Evolutionary conservation across 2,888 invertebrate genomes (phyloP).

Genomic region (Epistrophella euchroma): DNA sequence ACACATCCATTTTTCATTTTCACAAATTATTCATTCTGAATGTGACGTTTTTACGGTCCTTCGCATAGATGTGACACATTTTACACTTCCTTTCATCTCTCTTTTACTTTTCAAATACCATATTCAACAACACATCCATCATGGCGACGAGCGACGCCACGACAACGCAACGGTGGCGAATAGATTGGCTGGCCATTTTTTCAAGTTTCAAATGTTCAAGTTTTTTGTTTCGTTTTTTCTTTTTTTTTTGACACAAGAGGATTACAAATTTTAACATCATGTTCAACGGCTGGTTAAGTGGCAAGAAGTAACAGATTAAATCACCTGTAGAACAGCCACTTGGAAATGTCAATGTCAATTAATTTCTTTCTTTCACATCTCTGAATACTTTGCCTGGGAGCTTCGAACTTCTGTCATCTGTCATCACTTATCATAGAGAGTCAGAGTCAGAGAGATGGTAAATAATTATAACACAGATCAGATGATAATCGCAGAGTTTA

Average conservation of each 20-base stretch:
- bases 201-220: neutral
- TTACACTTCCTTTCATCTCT: slow-evolving; percentile 49
- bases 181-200: slow-evolving; percentile 11
- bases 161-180: neutral
- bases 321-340: slow-evolving; percentile 60
- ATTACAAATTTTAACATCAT: slow-evolving; percentile 41
- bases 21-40: slow-evolving; percentile 54
- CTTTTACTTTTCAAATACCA: slow-evolving; percentile 27
- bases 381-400: neutral
- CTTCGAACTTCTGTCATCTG: slow-evolving; percentile 29
- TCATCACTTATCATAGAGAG: neutral
- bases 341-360: slow-evolving; percentile 56
- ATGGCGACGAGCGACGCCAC: neutral
- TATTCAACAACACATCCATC: slow-evolving; percentile 41
- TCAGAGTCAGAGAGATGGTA: slow-evolving; percentile 33
- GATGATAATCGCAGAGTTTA: slow-evolving; percentile 49
- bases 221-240: neutral
- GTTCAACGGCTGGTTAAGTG: slow-evolving; percentile 36
- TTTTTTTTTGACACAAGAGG: slow-evolving; percentile 12
- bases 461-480: slow-evolving; percentile 50
- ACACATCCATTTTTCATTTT: slow-evolving; percentile 55
- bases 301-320: slow-evolving; percentile 47
- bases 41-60: slow-evolving; percentile 52
- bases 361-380: slow-evolving; percentile 31
- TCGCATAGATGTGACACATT: slow-evolving; percentile 50